Conservation (phyloP, 2,888 invertebrate genomes). For the Tenthredo amoena region DNA sequence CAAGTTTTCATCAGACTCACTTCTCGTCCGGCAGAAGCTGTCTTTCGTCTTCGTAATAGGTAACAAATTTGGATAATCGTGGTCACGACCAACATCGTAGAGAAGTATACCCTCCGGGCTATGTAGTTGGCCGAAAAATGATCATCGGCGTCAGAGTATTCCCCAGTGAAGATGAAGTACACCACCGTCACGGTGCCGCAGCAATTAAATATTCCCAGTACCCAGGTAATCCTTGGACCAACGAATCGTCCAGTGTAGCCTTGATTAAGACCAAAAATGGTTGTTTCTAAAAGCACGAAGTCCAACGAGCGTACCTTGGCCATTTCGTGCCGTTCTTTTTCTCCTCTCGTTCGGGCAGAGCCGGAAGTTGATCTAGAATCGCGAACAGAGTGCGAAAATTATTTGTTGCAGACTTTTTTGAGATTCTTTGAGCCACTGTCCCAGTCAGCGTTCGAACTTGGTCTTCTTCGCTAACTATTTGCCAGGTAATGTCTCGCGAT, state of each 20-base stretch:
- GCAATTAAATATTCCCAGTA: background rate
- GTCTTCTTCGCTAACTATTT: background rate
- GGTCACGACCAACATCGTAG: background rate
- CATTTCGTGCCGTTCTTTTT: background rate
- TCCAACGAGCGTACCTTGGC: slow-evolving; percentile 7
- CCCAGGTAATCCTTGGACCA: background rate
- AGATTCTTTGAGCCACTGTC: background rate
- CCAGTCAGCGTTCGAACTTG: background rate
- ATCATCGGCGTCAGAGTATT: background rate
- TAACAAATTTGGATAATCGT: background rate
- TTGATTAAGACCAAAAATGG: slow-evolving; percentile 13
- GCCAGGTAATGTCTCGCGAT: background rate
- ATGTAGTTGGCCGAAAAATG: background rate
- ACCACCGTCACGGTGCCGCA: background rate
- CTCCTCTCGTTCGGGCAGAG: background rate
- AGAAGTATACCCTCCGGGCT: background rate
- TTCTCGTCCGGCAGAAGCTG: background rate
- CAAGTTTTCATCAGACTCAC: background rate
- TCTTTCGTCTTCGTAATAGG: background rate
- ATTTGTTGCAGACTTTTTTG: background rate
- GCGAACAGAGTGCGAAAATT: background rate
- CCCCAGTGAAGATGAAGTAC: background rate
- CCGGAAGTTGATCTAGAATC: background rate
- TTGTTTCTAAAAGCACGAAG: background rate
- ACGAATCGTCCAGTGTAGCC: slow-evolving; percentile 15